Evolutionary conservation across 2,797 vertebrate genomes (phyloP), one percentile per base, ranked within the genome.

Genomic region (Lithobates sylvaticus): DNA sequence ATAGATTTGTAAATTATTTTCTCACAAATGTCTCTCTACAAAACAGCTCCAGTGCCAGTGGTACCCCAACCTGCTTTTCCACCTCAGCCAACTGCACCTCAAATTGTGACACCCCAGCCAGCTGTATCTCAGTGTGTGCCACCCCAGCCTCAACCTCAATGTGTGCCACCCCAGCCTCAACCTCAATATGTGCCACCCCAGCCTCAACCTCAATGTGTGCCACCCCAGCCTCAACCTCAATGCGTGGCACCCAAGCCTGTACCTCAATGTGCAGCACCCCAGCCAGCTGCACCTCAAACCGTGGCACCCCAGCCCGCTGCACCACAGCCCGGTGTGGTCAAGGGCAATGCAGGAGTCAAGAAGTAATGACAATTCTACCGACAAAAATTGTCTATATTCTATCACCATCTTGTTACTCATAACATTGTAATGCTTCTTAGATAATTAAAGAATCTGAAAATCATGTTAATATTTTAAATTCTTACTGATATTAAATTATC

Each of bases 311-410:
- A 50, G 34, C 75, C 75, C 10, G 75, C 29, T 34, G 5, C 50
- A 61, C 18, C 75, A 1, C 29, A 61, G 3, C 10, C 54, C 54
- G 3, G 18, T 29, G 29, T 2, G 10, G 36, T 4, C 54, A 21
- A 75, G 39, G 72, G 26, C 34, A 83, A 83, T 26, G n/a, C 5
- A n/a, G 73, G 42, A 76, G 26, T 18, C 61, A 83, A 76, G 44
- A 83, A 83, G 39, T 82, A 82, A 81, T 36, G 13, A 36, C 8
- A 23, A 26, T 21, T 12, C 16, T 32, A 36, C 44, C 39, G 39
- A 12, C 44, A n/a, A 64, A 65, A 26, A 44, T 8, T 74, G 18
- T 10, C 39, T 10, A 39, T 39, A 10, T 26, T 18, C 65, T 34
- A 23, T 34, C 34, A 29, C 13, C 58, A 26, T 7, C 47, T 36